Percentiles rank a stretch among this genome's conserved stretches.
Evolutionary conservation across 2,888 invertebrate species (phyloP).

Genomic region (Amphimallon solstitiale): DNA sequence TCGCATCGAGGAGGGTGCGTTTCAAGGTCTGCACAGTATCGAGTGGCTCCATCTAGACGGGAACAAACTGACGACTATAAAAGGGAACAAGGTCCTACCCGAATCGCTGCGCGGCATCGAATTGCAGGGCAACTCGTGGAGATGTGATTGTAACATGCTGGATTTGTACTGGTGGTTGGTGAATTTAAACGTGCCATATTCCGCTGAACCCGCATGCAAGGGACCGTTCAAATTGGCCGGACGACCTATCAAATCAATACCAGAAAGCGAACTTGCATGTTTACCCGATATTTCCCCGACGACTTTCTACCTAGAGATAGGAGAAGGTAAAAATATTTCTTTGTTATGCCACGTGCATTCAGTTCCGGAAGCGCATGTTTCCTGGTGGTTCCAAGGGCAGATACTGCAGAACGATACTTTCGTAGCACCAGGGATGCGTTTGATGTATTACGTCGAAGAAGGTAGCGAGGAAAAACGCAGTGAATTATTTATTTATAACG

Average conservation of each 20-base stretch:
- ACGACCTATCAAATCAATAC: conserved; percentile 74
- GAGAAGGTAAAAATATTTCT: conserved; percentile 85
- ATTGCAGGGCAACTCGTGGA: conserved; percentile 88
- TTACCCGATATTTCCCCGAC: conserved; percentile 81
- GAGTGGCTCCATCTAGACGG: conserved; percentile 88
- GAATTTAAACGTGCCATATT: conserved; percentile 79
- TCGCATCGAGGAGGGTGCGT: conserved; percentile 80
- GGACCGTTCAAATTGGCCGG: conserved; percentile 75
- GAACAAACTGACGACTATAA: conserved; percentile 79
- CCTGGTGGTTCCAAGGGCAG: conserved; percentile 86
- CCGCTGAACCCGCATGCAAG: conserved; percentile 81
- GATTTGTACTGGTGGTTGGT: conserved; percentile 82
- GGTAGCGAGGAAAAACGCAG: conserved; percentile 79
- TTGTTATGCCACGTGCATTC: conserved; percentile 83
- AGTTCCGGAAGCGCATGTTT: conserved; percentile 81
- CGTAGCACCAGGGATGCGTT: conserved; percentile 72
- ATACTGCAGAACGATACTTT: conserved; percentile 80
- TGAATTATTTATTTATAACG: conserved; percentile 81
- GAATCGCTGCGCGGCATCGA: conserved; percentile 81
- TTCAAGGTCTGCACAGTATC: conserved; percentile 81
- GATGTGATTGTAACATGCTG: conserved; percentile 84
- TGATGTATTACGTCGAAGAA: conserved; percentile 78
- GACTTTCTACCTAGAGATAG: conserved; percentile 79
- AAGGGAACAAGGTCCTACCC: conserved; percentile 77
- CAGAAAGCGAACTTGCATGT: conserved; percentile 80